Percentiles rank a stretch among this genome's conserved stretches.
Conservation (phyloP, 2,888 invertebrate genomes). For the Drosophila merina region DNA sequence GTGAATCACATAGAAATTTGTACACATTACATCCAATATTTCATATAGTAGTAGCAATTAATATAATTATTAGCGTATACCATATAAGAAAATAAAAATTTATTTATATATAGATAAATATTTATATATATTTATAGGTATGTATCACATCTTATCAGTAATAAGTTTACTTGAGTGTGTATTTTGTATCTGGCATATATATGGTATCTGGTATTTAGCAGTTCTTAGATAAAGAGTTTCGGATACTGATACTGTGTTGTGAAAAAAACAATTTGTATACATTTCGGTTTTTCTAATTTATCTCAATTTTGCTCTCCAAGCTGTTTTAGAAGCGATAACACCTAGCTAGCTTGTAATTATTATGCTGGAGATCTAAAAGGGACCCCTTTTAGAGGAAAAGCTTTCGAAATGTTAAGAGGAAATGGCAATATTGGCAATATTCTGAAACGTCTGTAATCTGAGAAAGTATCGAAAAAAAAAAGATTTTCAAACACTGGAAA, state of each 20-base stretch:
- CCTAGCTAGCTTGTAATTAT: background rate
- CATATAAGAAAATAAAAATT: constrained; percentile 60
- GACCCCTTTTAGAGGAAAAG: background rate
- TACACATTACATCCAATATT: constrained; percentile 83
- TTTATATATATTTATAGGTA: constrained; percentile 47
- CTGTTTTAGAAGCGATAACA: constrained; percentile 5
- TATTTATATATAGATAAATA: constrained; percentile 55
- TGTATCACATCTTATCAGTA: constrained; percentile 49
- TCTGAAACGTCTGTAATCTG: constrained; percentile 27
- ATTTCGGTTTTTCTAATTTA: constrained; percentile 14
- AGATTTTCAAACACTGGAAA: no score
- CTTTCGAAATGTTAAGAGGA: background rate
- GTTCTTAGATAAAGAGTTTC: constrained; percentile 29
- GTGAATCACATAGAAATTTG: constrained; percentile 83
- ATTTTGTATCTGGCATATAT: constrained; percentile 48
- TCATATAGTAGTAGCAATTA: constrained; percentile 71
- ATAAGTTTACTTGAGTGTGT: constrained; percentile 44
- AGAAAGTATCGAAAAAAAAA: constrained; percentile 3
- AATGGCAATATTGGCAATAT: background rate
- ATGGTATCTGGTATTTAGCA: constrained; percentile 42
- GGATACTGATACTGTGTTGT: constrained; percentile 7
- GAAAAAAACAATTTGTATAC: constrained; percentile 26
- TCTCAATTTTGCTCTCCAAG: constrained; percentile 22
- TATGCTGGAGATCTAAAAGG: background rate
- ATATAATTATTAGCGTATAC: constrained; percentile 71